Conservation (phyloP, 2,113 vertebrate species). For the Brachirus orientalis region DNA sequence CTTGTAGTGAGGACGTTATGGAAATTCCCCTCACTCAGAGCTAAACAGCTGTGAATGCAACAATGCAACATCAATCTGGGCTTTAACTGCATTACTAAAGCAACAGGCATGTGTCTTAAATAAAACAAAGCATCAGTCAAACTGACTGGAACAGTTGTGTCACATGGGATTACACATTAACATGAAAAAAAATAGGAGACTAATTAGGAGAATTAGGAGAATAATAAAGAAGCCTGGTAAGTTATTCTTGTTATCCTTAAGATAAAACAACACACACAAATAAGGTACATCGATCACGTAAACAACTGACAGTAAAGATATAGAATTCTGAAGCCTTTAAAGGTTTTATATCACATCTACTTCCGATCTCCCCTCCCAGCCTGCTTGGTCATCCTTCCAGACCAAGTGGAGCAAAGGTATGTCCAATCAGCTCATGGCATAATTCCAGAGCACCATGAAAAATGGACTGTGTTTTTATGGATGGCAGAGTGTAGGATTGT, state of each 20-base stretch:
- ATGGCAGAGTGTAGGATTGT: conserved; percentile 20
- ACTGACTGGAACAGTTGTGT: conserved; percentile 2
- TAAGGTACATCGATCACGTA: conserved; percentile 7
- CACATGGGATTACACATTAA: neutral
- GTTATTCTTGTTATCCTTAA: neutral
- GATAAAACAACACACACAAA: neutral
- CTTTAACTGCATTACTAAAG: conserved; percentile 20
- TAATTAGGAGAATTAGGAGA: conserved; percentile 16
- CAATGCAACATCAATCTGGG: neutral
- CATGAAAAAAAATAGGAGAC: neutral
- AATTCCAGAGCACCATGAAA: conserved; percentile 55
- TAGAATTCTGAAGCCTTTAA: conserved; percentile 6
- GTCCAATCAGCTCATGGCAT: conserved; percentile 57
- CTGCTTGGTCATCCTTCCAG: conserved; percentile 15
- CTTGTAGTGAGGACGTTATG: neutral
- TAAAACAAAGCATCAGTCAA: conserved; percentile 4
- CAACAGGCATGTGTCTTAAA: conserved; percentile 20
- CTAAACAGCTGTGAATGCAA: neutral
- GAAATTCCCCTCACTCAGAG: neutral
- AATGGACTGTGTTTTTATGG: conserved; percentile 67
- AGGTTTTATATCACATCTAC: conserved; percentile 30
- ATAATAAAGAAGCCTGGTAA: conserved; percentile 6
- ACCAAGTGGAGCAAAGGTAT: conserved; percentile 43
- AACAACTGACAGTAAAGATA: neutral
- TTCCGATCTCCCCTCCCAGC: conserved; percentile 3